Evolutionary conservation across 2,113 vertebrate species (phyloP), one percentile per base, ranked within the genome.

Genomic region (Clarias gariepinus): DNA sequence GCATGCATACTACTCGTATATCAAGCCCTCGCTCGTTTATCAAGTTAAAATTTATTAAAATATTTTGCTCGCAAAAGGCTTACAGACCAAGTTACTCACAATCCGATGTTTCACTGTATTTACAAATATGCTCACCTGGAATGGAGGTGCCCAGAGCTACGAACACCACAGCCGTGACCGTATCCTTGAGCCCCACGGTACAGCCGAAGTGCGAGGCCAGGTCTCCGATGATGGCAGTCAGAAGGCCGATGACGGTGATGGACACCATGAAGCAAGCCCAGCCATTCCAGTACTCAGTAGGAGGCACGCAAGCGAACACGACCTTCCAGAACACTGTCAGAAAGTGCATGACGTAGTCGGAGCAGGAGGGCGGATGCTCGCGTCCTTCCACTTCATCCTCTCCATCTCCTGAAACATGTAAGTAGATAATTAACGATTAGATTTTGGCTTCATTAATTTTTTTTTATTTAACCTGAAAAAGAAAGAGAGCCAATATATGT

Each of bases 311-410:
- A 89, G 97, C 97, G 1, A 98, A 98, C 63, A 98, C 94, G 21
- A 98, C 96, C 93, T 98, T 98, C 97, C 97, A 98, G 96, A 98
- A 98, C 61, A 98, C 96, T 0, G 97, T 98, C 89, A 98, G 93
- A 91, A 98, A 97, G 89, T 98, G 97, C 97, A 98, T 98, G 91
- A 98, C 92, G 81, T 98, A 98, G 92, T 98, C 97, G 5, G 95
- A 97, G 90, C 97, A 98, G 0, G 97, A 98, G 0, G 97, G 97
- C 2, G 95, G 96, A 36, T 89, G 94, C 87, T 97, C 97, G 1
- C 96, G 93, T 1, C 95, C 94, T 41, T 95, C 95, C 16, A 94
- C 94, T 0, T 90, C 90, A 9, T 96, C 96, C 18, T 96, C 97
- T 30, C 96, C 97, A 0, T 97, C 95, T 3, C 96, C 94, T 96